A percentile compares a stretch with the other conserved stretches of the same genome.
phyloP scores from a whole-genome alignment of 1,140 invertebrate species.

The Pentalonia nigronervosa region DNA sequence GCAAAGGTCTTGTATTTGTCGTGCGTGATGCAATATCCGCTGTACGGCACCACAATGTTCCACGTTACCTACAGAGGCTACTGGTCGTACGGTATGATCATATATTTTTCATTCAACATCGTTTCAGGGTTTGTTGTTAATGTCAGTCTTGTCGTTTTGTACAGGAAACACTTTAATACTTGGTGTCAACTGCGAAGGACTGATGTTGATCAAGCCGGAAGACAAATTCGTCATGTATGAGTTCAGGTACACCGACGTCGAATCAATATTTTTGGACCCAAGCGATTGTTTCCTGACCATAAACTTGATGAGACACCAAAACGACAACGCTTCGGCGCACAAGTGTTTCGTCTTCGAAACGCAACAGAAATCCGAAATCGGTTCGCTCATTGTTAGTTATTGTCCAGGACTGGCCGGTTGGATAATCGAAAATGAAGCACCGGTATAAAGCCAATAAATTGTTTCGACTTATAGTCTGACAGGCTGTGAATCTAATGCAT shows the following conservation, averaged over 20 bases:
- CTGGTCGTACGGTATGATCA: constrained; percentile 81
- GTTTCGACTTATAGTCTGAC: not conserved
- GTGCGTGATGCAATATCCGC: constrained; percentile 95
- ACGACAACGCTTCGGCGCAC: constrained; percentile 62
- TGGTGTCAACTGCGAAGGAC: constrained; percentile 90
- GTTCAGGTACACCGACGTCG: constrained; percentile 86
- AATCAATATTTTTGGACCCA: constrained; percentile 89
- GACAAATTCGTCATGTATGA: constrained; percentile 90
- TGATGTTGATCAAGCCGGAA: constrained; percentile 86
- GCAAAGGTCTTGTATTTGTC: constrained; percentile 93
- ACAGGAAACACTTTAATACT: constrained; percentile 72
- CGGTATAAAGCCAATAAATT: constrained; percentile 64
- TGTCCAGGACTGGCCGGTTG: constrained; percentile 84
- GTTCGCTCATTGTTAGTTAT: constrained; percentile 90
- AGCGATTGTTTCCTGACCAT: constrained; percentile 92
- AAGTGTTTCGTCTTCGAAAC: constrained; percentile 95
- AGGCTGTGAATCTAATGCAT: not conserved
- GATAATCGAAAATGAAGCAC: constrained; percentile 83
- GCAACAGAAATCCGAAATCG: constrained; percentile 86
- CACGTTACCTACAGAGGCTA: constrained; percentile 90
- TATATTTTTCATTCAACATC: not conserved
- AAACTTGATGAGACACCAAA: constrained; percentile 70
- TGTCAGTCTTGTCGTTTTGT: constrained; percentile 45
- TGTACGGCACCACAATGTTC: constrained; percentile 94
- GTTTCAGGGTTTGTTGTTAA: not conserved